A percentile compares a stretch with the other conserved stretches of the same genome.
Evolutionary conservation across 2,888 invertebrate genomes (phyloP).

Genomic region (Amiota communis): DNA sequence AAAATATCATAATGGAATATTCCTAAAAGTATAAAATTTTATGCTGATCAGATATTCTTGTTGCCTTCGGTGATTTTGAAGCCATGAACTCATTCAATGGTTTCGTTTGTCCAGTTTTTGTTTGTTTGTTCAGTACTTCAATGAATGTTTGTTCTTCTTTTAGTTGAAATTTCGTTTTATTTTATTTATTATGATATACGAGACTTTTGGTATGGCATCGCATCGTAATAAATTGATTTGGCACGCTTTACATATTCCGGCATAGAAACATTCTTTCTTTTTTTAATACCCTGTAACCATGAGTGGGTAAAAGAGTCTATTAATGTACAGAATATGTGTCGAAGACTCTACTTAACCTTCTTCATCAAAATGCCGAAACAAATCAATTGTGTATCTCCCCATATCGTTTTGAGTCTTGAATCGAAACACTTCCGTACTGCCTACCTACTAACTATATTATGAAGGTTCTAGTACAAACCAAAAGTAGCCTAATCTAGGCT

Average conservation of each 20-base stretch:
- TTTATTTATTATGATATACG: slow-evolving; percentile 48
- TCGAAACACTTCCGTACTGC: too few species aligned
- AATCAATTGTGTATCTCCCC: too few species aligned
- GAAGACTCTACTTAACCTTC: too few species aligned
- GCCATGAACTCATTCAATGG: slow-evolving; percentile 55
- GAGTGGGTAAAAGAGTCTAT: too few species aligned
- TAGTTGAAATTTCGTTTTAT: slow-evolving; percentile 28
- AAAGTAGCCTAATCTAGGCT: too few species aligned
- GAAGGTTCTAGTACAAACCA: too few species aligned
- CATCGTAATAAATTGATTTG: slow-evolving; percentile 32
- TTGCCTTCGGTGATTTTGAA: background rate
- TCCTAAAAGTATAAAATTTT: slow-evolving; percentile 45
- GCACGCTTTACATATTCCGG: slow-evolving; percentile 22
- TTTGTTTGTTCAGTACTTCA: too few species aligned
- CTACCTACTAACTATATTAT: too few species aligned
- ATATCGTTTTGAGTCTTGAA: too few species aligned
- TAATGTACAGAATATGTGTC: too few species aligned
- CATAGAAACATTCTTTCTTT: background rate
- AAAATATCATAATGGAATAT: slow-evolving; percentile 49
- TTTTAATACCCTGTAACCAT: too few species aligned
- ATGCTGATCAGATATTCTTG: slow-evolving; percentile 42
- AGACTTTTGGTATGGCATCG: background rate
- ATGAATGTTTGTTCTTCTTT: background rate
- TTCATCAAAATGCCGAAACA: too few species aligned
- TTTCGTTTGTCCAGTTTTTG: background rate